Evolutionary conservation across 35 echinoderm and acorn worm genomes (phyloP).

Genomic region (Ophioderma brevispina): DNA sequence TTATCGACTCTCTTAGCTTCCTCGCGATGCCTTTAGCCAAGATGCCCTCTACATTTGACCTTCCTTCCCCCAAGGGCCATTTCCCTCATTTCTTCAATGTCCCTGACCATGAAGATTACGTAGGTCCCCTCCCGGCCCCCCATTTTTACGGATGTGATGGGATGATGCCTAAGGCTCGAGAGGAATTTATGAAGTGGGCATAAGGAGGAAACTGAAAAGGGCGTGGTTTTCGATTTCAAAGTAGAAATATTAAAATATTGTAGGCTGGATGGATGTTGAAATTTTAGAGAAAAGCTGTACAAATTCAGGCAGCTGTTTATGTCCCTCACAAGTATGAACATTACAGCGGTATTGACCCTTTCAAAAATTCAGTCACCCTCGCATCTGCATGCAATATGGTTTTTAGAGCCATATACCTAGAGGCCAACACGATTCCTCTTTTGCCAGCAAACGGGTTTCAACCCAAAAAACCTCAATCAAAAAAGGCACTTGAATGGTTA

Average conservation of each 20-base stretch:
- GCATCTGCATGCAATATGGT: constrained; percentile 34
- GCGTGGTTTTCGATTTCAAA: not conserved
- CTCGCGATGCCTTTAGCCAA: not conserved
- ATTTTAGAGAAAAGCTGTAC: not conserved
- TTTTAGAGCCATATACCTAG: constrained; percentile 6
- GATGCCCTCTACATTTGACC: not conserved
- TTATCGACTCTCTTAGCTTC: not conserved
- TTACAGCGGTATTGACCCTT: constrained; percentile 23
- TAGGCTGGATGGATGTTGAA: not conserved
- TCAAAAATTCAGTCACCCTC: constrained; percentile 16
- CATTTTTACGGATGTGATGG: not conserved
- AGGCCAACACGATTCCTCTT: not conserved
- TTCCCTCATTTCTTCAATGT: not conserved
- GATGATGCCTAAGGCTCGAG: not conserved
- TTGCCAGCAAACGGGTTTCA: not conserved
- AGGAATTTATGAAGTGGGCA: constrained; percentile 23
- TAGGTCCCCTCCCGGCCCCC: not conserved
- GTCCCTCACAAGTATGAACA: not conserved
- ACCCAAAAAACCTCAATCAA: not conserved
- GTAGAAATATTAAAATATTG: constrained; percentile 5
- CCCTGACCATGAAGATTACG: not conserved
- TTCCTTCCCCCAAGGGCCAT: not conserved
- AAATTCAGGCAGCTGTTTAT: constrained; percentile 11
- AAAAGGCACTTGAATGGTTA: not conserved
- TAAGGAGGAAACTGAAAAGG: not conserved